Evolutionary conservation across 1,140 invertebrate genomes (phyloP).

Genomic region (Chelonus insularis): DNA sequence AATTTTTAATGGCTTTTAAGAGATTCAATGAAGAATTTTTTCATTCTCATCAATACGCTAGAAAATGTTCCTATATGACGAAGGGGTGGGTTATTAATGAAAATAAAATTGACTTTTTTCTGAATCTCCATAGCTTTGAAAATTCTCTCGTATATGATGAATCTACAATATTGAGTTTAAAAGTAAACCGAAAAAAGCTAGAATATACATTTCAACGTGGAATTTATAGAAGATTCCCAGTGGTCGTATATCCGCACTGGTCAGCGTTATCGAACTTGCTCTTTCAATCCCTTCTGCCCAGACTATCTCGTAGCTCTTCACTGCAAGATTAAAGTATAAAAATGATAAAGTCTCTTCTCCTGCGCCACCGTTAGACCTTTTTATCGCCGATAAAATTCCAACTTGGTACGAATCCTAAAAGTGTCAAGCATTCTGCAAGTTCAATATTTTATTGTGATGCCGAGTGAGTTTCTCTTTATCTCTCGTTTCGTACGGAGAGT

Average conservation of each 20-base stretch:
- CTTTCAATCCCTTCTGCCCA: neutral
- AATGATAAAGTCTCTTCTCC: slow-evolving; percentile 18
- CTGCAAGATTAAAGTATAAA: slow-evolving; percentile 20
- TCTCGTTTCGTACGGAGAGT: neutral
- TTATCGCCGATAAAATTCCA: slow-evolving; percentile 23
- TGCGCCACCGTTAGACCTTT: slow-evolving; percentile 1
- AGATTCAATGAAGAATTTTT: too few species aligned
- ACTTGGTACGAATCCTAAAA: slow-evolving; percentile 12
- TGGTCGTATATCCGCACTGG: slow-evolving; percentile 6
- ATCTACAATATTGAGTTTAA: neutral
- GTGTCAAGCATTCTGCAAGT: slow-evolving; percentile 17
- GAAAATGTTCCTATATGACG: too few species aligned
- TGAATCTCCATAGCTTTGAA: too few species aligned
- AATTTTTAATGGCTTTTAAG: too few species aligned
- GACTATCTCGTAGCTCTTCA: neutral
- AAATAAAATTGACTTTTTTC: too few species aligned
- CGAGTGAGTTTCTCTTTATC: slow-evolving; percentile 7
- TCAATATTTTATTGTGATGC: slow-evolving; percentile 20
- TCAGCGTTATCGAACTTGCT: slow-evolving; percentile 16
- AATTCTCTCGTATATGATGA: too few species aligned
- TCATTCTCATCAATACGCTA: too few species aligned
- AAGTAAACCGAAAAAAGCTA: neutral
- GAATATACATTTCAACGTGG: slow-evolving; percentile 4
- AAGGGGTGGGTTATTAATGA: too few species aligned
- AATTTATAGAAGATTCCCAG: slow-evolving; percentile 18